These are phyloP conservation scores for Pedetes capensis DNA, from an alignment of 2,113 vertebrate species.

Conservation along the genomic window DNA sequence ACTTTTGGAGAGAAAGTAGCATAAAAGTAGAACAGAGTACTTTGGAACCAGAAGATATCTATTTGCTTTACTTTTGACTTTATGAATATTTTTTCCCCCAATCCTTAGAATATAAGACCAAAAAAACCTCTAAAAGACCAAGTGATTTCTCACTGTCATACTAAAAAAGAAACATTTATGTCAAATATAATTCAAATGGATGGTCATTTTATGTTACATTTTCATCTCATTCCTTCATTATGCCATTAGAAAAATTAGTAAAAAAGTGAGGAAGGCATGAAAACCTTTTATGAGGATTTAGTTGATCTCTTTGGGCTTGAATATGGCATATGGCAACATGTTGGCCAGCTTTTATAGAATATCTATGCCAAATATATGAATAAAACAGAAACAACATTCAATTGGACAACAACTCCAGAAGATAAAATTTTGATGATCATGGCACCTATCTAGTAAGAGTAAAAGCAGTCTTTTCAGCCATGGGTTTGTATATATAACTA, in stretches of 20 bases:
- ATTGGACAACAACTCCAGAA: conserved; percentile 33
- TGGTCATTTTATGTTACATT: neutral
- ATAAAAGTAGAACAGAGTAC: neutral
- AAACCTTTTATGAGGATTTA: neutral
- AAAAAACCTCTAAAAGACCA: neutral
- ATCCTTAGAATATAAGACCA: neutral
- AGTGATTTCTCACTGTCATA: neutral
- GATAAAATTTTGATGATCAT: neutral
- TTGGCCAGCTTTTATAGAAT: conserved; percentile 44
- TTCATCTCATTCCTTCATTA: neutral
- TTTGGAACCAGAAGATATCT: neutral
- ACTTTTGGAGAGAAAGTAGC: neutral
- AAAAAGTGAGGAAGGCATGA: neutral
- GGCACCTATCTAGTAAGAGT: conserved; percentile 66
- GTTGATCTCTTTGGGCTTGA: conserved; percentile 20
- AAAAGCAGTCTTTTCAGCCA: conserved; percentile 29
- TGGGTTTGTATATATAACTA: conserved; percentile 31
- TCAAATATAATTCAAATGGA: conserved; percentile 2
- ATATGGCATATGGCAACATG: neutral
- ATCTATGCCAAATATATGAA: conserved; percentile 20
- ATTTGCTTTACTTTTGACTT: conserved; percentile 32
- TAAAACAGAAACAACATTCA: conserved; percentile 22
- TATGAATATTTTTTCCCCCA: neutral
- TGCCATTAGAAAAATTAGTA: conserved; percentile 29
- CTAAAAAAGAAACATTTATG: conserved; percentile 22